Evolutionary conservation across 1,140 invertebrate species (phyloP).

Genomic region (Sipha flava): DNA sequence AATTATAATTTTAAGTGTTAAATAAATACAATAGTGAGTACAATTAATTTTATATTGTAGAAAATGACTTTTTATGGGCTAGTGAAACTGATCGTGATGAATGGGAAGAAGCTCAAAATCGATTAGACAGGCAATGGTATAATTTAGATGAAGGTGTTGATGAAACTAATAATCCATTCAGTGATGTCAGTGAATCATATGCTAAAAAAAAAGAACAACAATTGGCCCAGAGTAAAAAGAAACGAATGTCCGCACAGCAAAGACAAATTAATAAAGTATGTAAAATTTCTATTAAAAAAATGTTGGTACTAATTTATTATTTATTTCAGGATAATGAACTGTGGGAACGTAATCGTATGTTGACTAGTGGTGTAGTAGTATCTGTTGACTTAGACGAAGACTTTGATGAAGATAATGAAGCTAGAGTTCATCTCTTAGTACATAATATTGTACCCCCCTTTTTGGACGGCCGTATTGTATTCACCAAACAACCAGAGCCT

Average conservation of each 20-base stretch:
- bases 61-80: slow-evolving; percentile 48
- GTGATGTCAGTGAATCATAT: slow-evolving; percentile 81
- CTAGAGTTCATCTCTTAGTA: slow-evolving; percentile 89
- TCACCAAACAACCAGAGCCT: slow-evolving; percentile 97
- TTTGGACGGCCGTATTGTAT: slow-evolving; percentile 95
- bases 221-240: slow-evolving; percentile 78
- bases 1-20: too few relatives aligned
- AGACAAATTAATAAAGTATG: slow-evolving; percentile 78
- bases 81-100: slow-evolving; percentile 58
- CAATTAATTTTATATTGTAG: slow-evolving; percentile 34
- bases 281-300: not conserved
- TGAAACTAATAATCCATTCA: slow-evolving; percentile 87
- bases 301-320: slow-evolving; percentile 11
- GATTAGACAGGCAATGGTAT: slow-evolving; percentile 95
- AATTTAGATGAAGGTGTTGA: slow-evolving; percentile 88
- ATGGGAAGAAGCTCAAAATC: slow-evolving; percentile 89
- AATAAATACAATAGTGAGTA: too few relatives aligned
- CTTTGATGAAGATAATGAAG: slow-evolving; percentile 85
- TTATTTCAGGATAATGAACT: slow-evolving; percentile 77
- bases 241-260: slow-evolving; percentile 86
- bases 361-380: slow-evolving; percentile 90
- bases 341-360: slow-evolving; percentile 97
- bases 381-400: slow-evolving; percentile 85
- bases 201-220: slow-evolving; percentile 85
- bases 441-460: slow-evolving; percentile 99